phyloP scores from a whole-genome alignment of 2,113 vertebrate species.

The Calidris pugnax region DNA sequence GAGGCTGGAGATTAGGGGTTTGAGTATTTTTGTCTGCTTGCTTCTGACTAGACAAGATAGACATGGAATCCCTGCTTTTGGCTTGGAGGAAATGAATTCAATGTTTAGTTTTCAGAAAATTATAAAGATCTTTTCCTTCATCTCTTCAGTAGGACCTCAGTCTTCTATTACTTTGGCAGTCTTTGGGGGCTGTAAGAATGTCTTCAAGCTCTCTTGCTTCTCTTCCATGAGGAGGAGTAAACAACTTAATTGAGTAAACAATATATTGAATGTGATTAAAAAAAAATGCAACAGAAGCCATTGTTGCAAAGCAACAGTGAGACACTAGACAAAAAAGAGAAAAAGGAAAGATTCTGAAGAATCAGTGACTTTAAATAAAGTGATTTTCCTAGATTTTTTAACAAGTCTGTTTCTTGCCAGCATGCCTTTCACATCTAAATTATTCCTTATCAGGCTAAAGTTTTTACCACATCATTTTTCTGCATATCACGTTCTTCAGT shows the following conservation, averaged over 20 bases:
- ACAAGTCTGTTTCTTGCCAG: background rate
- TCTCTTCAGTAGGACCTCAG: background rate
- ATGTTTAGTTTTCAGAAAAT: background rate
- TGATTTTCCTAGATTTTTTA: background rate
- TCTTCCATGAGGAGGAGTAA: background rate
- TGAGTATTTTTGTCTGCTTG: background rate
- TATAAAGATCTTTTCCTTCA: background rate
- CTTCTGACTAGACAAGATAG: background rate
- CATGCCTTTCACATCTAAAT: background rate
- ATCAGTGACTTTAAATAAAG: background rate
- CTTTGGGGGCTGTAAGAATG: background rate
- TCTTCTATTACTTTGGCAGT: background rate
- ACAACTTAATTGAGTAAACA: background rate
- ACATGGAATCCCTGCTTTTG: background rate
- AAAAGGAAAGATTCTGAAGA: background rate
- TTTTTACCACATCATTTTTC: background rate
- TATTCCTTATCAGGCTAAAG: background rate
- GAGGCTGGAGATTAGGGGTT: background rate
- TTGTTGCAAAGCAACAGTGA: background rate
- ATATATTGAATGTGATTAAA: background rate
- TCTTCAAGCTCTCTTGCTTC: background rate
- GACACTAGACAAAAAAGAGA: background rate
- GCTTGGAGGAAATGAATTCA: background rate
- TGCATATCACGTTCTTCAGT: background rate
- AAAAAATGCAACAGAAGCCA: background rate